phyloP scores from a whole-genome alignment of 2,797 vertebrate species.

The Eremophila alpestris region DNA sequence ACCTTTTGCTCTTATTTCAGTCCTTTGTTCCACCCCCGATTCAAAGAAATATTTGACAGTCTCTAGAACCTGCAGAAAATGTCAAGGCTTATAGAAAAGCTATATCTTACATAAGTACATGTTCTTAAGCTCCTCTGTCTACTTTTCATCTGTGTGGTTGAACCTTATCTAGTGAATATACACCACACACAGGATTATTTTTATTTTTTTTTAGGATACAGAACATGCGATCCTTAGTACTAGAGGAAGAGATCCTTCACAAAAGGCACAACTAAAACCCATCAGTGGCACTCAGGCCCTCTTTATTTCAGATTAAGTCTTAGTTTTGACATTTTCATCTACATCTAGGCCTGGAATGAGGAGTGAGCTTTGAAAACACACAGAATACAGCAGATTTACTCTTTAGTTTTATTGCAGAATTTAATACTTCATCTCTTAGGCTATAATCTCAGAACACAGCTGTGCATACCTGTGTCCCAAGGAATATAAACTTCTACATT shows the following conservation, averaged over 20 bases:
- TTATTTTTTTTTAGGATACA: not conserved
- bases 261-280: not conserved
- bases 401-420: not conserved
- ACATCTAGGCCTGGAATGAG: not conserved
- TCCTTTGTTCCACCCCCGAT: not conserved
- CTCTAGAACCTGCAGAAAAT: not conserved
- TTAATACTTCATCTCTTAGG: not conserved
- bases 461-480: not conserved
- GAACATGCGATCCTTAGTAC: not conserved
- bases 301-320: not conserved
- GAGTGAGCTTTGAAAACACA: not conserved
- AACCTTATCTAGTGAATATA: not conserved
- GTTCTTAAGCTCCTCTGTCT: not conserved
- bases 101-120: not conserved
- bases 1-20: not conserved
- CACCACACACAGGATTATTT: rapidly evolving
- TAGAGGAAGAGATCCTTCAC: not conserved
- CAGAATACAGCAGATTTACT: not conserved
- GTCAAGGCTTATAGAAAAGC: not conserved
- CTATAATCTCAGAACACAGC: not conserved
- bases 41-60: not conserved
- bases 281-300: not conserved
- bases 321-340: not conserved
- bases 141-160: not conserved
- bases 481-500: not conserved